Percentiles rank a stretch among this genome's conserved stretches.
Evolutionary conservation across 1,140 invertebrate genomes (phyloP).

Genomic region (Heliconius congener): DNA sequence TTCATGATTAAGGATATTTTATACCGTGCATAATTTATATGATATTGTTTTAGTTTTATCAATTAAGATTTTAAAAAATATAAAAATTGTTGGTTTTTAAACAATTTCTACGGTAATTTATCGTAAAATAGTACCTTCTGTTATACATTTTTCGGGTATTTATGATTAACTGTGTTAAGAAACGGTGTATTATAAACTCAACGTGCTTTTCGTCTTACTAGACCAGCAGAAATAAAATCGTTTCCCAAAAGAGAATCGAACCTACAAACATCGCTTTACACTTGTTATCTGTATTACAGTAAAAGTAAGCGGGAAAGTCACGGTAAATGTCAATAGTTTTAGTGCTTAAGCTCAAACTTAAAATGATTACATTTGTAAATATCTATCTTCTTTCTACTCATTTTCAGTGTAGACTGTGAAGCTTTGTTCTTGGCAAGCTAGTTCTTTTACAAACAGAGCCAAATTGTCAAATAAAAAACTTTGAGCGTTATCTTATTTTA

Average conservation of each 20-base stretch:
- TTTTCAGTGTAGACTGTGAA: conserved; percentile 34
- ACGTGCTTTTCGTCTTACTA: too few relatives aligned
- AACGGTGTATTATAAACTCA: too few relatives aligned
- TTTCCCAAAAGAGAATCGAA: background rate
- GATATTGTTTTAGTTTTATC: too few relatives aligned
- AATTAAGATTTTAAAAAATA: too few relatives aligned
- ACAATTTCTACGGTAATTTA: too few relatives aligned
- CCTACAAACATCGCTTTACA: background rate
- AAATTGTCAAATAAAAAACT: conserved; percentile 46
- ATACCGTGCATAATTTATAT: too few relatives aligned
- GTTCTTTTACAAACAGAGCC: conserved; percentile 38
- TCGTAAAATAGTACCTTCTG: too few relatives aligned
- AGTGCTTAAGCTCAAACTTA: background rate
- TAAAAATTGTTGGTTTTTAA: too few relatives aligned
- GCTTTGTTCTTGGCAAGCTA: conserved; percentile 37
- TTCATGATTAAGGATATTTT: too few relatives aligned
- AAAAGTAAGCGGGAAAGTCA: background rate
- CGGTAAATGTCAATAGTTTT: background rate
- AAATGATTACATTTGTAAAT: conserved; percentile 6
- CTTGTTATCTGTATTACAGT: background rate
- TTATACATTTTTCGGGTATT: too few relatives aligned
- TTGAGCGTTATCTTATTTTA: conserved; percentile 44
- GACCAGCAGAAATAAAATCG: too few relatives aligned
- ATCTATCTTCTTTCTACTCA: conserved; percentile 26
- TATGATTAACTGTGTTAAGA: too few relatives aligned